Conservation (phyloP, 2,888 invertebrate species). For the Frankliniella fusca region DNA sequence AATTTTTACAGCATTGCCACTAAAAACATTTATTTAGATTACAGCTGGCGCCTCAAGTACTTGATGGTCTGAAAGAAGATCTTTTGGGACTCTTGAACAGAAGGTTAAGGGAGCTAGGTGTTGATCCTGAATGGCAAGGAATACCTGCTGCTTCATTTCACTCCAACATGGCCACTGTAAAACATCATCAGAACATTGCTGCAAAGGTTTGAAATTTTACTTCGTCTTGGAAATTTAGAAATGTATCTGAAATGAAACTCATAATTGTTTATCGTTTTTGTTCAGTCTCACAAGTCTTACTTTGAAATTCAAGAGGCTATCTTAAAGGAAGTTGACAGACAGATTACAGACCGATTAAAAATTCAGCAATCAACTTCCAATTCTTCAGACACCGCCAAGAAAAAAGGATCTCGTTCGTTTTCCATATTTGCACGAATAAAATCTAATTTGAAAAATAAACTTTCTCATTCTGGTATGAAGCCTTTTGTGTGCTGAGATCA, state of each 20-base stretch:
- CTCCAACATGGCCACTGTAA: slow-evolving; percentile 55
- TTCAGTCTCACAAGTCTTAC: not conserved
- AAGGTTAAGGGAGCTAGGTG: slow-evolving; percentile 56
- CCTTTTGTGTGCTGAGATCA: not conserved
- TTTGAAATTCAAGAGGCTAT: not conserved
- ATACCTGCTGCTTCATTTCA: slow-evolving; percentile 55
- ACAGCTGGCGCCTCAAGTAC: slow-evolving; percentile 31
- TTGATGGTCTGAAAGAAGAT: slow-evolving; percentile 36
- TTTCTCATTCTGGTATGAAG: not conserved
- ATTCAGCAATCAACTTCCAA: not conserved
- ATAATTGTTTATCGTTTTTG: not conserved
- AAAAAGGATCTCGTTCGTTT: not conserved
- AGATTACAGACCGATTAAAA: not conserved
- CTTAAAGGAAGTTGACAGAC: not conserved
- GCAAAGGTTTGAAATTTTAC: slow-evolving; percentile 51
- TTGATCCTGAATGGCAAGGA: slow-evolving; percentile 60
- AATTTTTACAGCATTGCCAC: not conserved
- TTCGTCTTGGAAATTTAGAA: not conserved
- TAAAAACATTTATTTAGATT: not conserved
- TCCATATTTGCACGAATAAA: slow-evolving; percentile 5
- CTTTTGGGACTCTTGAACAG: slow-evolving; percentile 34
- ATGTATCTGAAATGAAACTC: not conserved
- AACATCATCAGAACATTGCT: slow-evolving; percentile 55
- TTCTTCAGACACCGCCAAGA: not conserved
- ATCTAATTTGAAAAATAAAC: not conserved